A percentile compares a stretch with the other conserved stretches of the same genome.
phyloP scores from a whole-genome alignment of 2,797 vertebrate genomes.

The Sebastiscus albofasciatus region DNA sequence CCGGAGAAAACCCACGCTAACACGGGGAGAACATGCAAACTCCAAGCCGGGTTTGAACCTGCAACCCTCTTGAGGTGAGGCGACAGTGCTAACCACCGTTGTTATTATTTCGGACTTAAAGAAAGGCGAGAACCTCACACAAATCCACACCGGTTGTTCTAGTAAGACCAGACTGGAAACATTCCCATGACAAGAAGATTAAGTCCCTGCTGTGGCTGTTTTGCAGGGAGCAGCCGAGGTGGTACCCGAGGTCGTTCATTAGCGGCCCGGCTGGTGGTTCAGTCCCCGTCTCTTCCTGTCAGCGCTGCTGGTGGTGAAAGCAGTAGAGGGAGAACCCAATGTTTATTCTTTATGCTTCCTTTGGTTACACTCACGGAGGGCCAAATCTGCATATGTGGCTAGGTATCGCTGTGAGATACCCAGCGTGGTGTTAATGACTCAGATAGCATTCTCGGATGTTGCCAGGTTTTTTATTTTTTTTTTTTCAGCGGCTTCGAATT shows the following conservation, averaged over 20 bases:
- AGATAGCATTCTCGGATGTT: slow-evolving; percentile 17
- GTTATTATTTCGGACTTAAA: not conserved
- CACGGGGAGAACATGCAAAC: no score
- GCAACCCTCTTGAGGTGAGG: no score
- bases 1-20: no score
- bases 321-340: not conserved
- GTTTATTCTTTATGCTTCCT: slow-evolving; percentile 6
- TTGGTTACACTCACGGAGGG: not conserved
- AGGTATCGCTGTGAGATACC: slow-evolving; percentile 15
- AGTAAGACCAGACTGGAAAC: not conserved
- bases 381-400: slow-evolving; percentile 21
- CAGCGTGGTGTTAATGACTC: slow-evolving; percentile 39
- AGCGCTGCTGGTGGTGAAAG: not conserved
- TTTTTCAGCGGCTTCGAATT: not conserved
- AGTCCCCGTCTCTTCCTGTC: not conserved
- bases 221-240: not conserved
- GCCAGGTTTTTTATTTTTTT: not conserved
- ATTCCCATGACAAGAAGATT: not conserved
- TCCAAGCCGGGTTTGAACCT: no score
- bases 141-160: not conserved
- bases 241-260: not conserved
- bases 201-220: not conserved
- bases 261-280: not conserved
- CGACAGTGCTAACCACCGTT: no score
- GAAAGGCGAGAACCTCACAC: not conserved